These are phyloP conservation scores for Prosapia bicincta DNA, from an alignment of 2,888 invertebrate genomes.

Conservation along the genomic window DNA sequence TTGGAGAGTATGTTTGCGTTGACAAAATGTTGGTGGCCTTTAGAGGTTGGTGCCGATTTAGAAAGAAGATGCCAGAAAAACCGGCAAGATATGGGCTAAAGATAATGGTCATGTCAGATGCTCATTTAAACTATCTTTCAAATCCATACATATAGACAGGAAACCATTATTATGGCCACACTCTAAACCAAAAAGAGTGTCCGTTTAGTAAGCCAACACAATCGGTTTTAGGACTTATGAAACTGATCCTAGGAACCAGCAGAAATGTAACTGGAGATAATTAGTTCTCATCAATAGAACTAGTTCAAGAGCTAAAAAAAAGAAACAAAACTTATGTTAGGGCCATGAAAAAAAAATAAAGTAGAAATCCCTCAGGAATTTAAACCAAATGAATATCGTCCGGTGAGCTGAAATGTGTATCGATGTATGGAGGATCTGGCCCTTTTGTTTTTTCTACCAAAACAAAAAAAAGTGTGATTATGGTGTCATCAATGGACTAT, in stretches of 20 bases:
- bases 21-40: too few relatives aligned
- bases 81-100: too few relatives aligned
- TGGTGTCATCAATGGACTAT: too few relatives aligned
- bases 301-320: slow-evolving; percentile 33
- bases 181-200: neutral
- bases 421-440: slow-evolving; percentile 31
- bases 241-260: slow-evolving; percentile 39
- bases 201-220: slow-evolving; percentile 41
- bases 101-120: slow-evolving; percentile 3
- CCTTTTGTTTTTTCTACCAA: slow-evolving; percentile 23
- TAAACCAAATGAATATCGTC: slow-evolving; percentile 12
- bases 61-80: slow-evolving; percentile 1
- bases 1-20: too few relatives aligned
- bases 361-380: slow-evolving; percentile 30
- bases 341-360: slow-evolving; percentile 29
- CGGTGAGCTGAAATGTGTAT: slow-evolving; percentile 17
- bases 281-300: slow-evolving; percentile 42
- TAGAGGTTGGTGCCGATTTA: neutral
- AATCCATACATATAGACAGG: slow-evolving; percentile 13
- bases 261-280: slow-evolving; percentile 42
- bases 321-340: slow-evolving; percentile 26
- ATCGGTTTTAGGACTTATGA: slow-evolving; percentile 39
- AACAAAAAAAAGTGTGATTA: slow-evolving; percentile 7
- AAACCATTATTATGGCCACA: neutral
- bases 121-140: neutral